phyloP scores from a whole-genome alignment of 2,888 invertebrate genomes.

The Branchellion lobata region DNA sequence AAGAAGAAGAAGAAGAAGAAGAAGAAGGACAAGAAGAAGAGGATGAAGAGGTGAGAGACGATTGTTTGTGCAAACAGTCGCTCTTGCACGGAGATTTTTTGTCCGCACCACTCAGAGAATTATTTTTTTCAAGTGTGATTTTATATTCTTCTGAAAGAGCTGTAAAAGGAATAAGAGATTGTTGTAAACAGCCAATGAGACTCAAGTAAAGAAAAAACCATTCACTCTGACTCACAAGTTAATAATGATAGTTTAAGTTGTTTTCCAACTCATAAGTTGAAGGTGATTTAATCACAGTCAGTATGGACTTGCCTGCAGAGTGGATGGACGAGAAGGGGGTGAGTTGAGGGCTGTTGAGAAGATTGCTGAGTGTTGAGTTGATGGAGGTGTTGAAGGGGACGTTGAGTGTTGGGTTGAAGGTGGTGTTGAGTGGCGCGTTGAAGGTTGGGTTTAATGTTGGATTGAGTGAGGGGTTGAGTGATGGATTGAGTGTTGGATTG shows the following conservation, averaged over 20 bases:
- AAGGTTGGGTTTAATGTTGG: neutral
- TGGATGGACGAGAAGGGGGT: neutral
- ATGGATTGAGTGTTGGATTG: neutral
- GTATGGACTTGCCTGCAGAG: neutral
- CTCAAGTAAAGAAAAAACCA: too few relatives aligned
- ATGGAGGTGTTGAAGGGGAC: neutral
- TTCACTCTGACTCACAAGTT: too few relatives aligned
- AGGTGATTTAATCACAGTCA: too few relatives aligned
- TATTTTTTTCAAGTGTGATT: slow-evolving; percentile 18
- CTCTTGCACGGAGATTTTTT: neutral
- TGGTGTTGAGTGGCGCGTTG: too few relatives aligned
- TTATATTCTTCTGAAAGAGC: slow-evolving; percentile 1
- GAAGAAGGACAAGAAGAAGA: too few relatives aligned
- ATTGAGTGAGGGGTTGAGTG: slow-evolving; percentile 20
- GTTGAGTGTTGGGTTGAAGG: neutral
- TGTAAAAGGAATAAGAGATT: neutral
- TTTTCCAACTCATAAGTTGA: too few relatives aligned
- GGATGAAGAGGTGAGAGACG: too few relatives aligned
- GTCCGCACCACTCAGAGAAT: neutral
- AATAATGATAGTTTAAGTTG: too few relatives aligned
- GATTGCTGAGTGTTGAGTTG: neutral
- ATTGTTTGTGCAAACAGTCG: neutral
- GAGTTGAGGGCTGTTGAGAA: neutral
- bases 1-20: too few relatives aligned
- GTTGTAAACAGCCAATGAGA: too few relatives aligned